Evolutionary conservation across 2,113 vertebrate species (phyloP).

Genomic region (Heterocephalus glaber): DNA sequence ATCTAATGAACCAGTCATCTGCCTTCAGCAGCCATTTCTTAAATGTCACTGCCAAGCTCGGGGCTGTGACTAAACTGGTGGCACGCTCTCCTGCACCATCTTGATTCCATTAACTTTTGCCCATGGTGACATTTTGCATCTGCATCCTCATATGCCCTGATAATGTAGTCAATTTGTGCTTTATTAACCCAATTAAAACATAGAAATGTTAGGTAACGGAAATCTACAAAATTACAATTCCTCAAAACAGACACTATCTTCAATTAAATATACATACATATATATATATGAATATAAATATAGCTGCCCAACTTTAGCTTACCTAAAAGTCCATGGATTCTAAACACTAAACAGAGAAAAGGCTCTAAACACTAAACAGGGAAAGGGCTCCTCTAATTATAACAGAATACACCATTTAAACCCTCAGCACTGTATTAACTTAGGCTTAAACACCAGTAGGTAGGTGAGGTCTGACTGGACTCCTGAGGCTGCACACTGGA

Average conservation of each 20-base stretch:
- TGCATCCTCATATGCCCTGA: slow-evolving; percentile 53
- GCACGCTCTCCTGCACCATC: not conserved
- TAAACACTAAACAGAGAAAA: slow-evolving; percentile 42
- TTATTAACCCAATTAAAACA: slow-evolving; percentile 72
- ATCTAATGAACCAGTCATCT: slow-evolving; percentile 63
- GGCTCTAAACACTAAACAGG: not conserved
- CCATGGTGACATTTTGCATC: slow-evolving; percentile 48
- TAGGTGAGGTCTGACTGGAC: not conserved
- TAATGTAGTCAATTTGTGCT: slow-evolving; percentile 64
- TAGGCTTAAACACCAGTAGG: not conserved
- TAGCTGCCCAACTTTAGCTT: not conserved
- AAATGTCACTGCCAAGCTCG: slow-evolving; percentile 58
- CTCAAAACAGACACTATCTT: slow-evolving; percentile 50
- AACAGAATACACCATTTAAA: slow-evolving; percentile 21
- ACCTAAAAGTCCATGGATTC: not conserved
- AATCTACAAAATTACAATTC: slow-evolving; percentile 55
- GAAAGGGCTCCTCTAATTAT: slow-evolving; percentile 51
- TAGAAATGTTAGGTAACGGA: slow-evolving; percentile 57
- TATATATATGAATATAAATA: not conserved
- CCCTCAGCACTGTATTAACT: not conserved
- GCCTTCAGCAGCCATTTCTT: slow-evolving; percentile 60
- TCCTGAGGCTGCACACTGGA: not conserved
- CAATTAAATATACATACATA: not conserved
- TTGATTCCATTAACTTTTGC: slow-evolving; percentile 59
- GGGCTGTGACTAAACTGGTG: not conserved